These are phyloP conservation scores for Tenualosa thibaudeaui DNA, from an alignment of 2,797 vertebrate genomes.

Conservation along the genomic window DNA sequence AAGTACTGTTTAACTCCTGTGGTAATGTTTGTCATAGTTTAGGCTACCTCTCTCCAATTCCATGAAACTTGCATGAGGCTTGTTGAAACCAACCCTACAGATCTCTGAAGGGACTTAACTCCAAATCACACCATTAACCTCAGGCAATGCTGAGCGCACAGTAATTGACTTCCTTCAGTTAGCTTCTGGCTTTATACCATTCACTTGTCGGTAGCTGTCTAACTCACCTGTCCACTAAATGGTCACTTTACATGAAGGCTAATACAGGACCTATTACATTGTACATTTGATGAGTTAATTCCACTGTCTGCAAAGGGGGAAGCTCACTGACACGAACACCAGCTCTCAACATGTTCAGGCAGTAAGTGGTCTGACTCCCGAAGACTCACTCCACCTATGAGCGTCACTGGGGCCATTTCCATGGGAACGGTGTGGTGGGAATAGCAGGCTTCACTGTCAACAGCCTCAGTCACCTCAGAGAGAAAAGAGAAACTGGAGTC, in stretches of 20 bases:
- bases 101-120: background rate
- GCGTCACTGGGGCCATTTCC: conserved; percentile 46
- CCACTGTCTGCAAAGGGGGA: conserved; percentile 59
- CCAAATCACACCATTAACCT: background rate
- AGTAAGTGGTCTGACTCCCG: conserved; percentile 53
- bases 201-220: background rate
- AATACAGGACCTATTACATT: conserved; percentile 24
- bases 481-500: background rate
- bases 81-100: background rate
- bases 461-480: background rate
- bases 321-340: conserved; percentile 57
- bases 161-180: background rate
- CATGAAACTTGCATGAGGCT: background rate
- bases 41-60: no score
- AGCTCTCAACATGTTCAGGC: conserved; percentile 64
- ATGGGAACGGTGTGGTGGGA: conserved; percentile 48
- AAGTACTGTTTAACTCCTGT: background rate
- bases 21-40: background rate
- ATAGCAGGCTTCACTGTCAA: conserved; percentile 29
- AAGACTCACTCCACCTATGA: conserved; percentile 56
- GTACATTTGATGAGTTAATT: conserved; percentile 64
- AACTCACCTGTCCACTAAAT: background rate
- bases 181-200: background rate
- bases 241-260: background rate
- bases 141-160: no score